phyloP scores from a whole-genome alignment of 2,888 invertebrate genomes.

The Drosophila infuscata region DNA sequence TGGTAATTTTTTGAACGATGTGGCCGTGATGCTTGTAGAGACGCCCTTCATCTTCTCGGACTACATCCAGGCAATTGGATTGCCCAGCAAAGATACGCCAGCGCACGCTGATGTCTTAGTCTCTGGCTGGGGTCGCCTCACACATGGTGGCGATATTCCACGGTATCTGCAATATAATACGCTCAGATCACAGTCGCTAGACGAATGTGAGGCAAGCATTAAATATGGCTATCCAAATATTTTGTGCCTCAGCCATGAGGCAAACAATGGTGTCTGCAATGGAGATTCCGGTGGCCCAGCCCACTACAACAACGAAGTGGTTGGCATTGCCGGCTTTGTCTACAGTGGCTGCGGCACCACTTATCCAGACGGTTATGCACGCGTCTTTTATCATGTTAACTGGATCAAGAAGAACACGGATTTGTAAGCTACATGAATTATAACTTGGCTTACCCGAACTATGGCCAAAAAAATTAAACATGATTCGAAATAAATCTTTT shows the following conservation, averaged over 20 bases:
- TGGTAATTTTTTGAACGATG: constrained; percentile 72
- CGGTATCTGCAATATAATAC: constrained; percentile 73
- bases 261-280: constrained; percentile 74
- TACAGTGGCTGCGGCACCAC: constrained; percentile 64
- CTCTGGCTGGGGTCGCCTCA: constrained; percentile 79
- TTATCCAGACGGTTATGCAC: constrained; percentile 82
- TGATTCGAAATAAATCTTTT: not conserved
- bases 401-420: constrained; percentile 74
- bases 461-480: not conserved
- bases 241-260: constrained; percentile 74
- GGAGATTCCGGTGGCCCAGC: constrained; percentile 83
- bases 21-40: constrained; percentile 70
- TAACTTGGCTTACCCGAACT: not conserved
- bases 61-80: constrained; percentile 69
- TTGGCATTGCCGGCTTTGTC: constrained; percentile 79
- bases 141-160: constrained; percentile 65
- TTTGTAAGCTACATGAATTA: not conserved
- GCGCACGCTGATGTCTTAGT: constrained; percentile 61
- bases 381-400: constrained; percentile 63
- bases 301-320: constrained; percentile 67
- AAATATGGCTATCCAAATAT: constrained; percentile 53
- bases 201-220: constrained; percentile 47
- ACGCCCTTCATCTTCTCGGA: constrained; percentile 66
- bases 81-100: constrained; percentile 68
- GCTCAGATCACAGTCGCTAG: constrained; percentile 45